A percentile compares a stretch with the other conserved stretches of the same genome.
phyloP scores from a whole-genome alignment of 2,797 vertebrate species.

The Thamnophis elegans region DNA sequence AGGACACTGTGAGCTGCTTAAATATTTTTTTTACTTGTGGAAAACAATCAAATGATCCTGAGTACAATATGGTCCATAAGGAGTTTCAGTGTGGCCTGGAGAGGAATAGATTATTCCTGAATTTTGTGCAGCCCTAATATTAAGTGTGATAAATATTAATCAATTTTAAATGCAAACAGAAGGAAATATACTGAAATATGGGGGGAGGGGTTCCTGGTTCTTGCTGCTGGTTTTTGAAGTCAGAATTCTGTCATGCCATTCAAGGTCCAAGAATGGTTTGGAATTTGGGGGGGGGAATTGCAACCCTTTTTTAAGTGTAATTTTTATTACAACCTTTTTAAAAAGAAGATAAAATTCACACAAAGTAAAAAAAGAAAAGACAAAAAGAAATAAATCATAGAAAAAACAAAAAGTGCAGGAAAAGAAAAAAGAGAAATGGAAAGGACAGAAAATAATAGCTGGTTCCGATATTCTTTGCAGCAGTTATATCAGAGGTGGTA shows the following conservation, averaged over 20 bases:
- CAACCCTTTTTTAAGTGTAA: background rate
- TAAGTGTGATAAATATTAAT: background rate
- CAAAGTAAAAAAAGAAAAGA: background rate
- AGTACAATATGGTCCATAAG: background rate
- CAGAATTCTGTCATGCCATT: background rate
- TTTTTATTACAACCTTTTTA: background rate
- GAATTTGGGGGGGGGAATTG: background rate
- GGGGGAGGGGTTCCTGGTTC: no score
- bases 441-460: background rate
- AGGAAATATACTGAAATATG: background rate
- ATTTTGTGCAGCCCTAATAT: background rate
- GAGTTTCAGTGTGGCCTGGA: background rate
- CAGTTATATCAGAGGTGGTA: background rate
- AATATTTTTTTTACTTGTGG: background rate
- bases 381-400: background rate
- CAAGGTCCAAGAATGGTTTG: background rate
- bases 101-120: background rate
- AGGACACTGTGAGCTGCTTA: background rate
- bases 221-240: background rate
- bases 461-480: background rate
- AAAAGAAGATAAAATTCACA: background rate
- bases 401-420: background rate
- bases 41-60: background rate
- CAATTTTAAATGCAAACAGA: background rate
- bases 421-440: background rate